Evolutionary conservation across 2,113 vertebrate species (phyloP).

Genomic region (Coturnix japonica): DNA sequence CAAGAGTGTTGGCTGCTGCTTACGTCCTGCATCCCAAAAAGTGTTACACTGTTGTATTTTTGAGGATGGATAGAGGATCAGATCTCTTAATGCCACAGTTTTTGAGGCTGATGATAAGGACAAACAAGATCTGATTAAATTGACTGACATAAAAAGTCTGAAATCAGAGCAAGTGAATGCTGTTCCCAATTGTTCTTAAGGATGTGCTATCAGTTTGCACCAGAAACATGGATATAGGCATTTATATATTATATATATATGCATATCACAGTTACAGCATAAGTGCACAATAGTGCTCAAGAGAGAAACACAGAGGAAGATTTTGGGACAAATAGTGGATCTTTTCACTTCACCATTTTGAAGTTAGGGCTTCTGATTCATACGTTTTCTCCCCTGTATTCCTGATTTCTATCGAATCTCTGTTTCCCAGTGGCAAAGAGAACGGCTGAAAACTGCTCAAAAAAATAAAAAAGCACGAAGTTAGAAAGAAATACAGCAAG

Average conservation of each 20-base stretch:
- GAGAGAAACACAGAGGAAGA: not conserved
- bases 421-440: not conserved
- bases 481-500: not conserved
- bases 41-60: not conserved
- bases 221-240: not conserved
- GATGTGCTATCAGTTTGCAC: not conserved
- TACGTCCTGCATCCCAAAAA: not conserved
- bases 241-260: not conserved
- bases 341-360: not conserved
- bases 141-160: not conserved
- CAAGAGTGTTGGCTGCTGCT: not conserved
- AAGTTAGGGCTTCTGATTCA: not conserved
- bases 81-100: not conserved
- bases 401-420: not conserved
- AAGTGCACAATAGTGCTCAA: not conserved
- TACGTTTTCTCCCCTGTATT: not conserved
- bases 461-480: not conserved
- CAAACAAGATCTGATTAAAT: constrained; percentile 7
- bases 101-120: not conserved
- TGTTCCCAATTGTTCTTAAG: not conserved
- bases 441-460: not conserved
- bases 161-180: not conserved
- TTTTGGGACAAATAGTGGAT: not conserved
- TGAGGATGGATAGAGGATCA: not conserved
- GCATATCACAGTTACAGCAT: not conserved